Percentiles rank a stretch among this genome's conserved stretches.
Conservation (phyloP, 2,797 vertebrate species). For the Cynopterus sphinx region DNA sequence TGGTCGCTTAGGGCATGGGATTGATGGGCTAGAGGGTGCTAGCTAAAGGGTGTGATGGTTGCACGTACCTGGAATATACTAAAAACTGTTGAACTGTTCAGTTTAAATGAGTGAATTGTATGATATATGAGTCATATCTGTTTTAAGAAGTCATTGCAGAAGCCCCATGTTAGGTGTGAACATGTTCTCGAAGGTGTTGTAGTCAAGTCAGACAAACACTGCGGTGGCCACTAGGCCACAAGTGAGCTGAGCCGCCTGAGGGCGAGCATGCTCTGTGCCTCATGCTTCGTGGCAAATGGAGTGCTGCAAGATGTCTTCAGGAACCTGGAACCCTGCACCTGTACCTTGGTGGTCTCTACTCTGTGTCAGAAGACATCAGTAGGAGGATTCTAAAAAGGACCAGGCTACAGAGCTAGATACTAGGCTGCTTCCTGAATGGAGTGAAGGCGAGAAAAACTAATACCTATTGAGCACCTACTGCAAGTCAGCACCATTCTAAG, state of each 20-base stretch:
- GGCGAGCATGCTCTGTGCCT: rapidly evolving
- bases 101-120: not conserved
- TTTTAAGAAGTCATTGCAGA: not conserved
- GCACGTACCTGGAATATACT: not conserved
- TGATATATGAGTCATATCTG: not conserved
- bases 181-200: not conserved
- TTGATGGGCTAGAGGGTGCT: too few relatives aligned
- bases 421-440: not conserved
- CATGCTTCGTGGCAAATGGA: not conserved
- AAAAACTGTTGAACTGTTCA: not conserved
- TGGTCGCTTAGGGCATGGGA: not conserved
- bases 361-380: not conserved
- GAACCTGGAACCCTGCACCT: not conserved
- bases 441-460: not conserved
- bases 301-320: not conserved
- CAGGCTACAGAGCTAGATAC: not conserved
- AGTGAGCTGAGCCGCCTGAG: not conserved
- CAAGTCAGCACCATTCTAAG: not conserved
- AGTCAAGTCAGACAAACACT: not conserved
- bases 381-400: not conserved
- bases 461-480: not conserved
- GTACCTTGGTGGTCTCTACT: not conserved
- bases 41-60: not conserved
- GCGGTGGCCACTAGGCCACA: not conserved
- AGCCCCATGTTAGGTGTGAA: not conserved